A percentile compares a stretch with the other conserved stretches of the same genome.
These are phyloP conservation scores for Dolichallabes microphthalmus DNA, from an alignment of 2,113 vertebrate genomes.

Conservation along the genomic window DNA sequence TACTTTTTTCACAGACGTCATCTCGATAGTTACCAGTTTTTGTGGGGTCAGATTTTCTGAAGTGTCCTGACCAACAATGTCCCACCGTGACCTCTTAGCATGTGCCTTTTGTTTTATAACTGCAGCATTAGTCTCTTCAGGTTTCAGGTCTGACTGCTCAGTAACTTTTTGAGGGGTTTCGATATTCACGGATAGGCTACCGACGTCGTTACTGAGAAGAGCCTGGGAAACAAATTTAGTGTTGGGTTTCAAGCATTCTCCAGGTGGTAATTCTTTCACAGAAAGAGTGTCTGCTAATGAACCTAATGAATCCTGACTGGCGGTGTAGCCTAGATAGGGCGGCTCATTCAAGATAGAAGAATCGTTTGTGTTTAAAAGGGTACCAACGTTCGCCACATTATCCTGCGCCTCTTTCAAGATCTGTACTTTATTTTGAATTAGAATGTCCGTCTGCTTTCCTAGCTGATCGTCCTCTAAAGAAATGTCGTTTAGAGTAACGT, in stretches of 20 bases:
- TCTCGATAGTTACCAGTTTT: constrained; percentile 56
- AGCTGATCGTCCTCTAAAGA: constrained; percentile 42
- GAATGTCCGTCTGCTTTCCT: constrained; percentile 44
- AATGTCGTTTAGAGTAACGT: constrained; percentile 26
- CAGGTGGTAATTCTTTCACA: constrained; percentile 46
- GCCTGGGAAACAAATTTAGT: constrained; percentile 55
- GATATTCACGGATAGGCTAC: constrained; percentile 30
- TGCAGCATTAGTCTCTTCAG: constrained; percentile 54
- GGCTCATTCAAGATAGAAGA: constrained; percentile 34
- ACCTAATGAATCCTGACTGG: constrained; percentile 48
- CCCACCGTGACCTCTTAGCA: constrained; percentile 73
- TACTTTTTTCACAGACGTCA: constrained; percentile 58
- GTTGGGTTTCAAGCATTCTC: constrained; percentile 57
- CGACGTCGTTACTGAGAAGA: constrained; percentile 31
- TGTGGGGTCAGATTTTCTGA: constrained; percentile 60
- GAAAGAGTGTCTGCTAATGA: constrained; percentile 52
- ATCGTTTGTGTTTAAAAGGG: constrained; percentile 19
- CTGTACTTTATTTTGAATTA: constrained; percentile 14
- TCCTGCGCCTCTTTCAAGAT: constrained; percentile 33
- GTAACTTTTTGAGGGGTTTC: constrained; percentile 45
- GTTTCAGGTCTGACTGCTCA: constrained; percentile 43
- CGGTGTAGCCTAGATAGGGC: constrained; percentile 37
- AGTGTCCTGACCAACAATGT: constrained; percentile 73
- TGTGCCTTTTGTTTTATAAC: constrained; percentile 45
- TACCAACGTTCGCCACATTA: constrained; percentile 10